Percentiles rank a stretch among this genome's conserved stretches.
Conservation (phyloP, 2,113 vertebrate species). For the Sakesphorus luctuosus region DNA sequence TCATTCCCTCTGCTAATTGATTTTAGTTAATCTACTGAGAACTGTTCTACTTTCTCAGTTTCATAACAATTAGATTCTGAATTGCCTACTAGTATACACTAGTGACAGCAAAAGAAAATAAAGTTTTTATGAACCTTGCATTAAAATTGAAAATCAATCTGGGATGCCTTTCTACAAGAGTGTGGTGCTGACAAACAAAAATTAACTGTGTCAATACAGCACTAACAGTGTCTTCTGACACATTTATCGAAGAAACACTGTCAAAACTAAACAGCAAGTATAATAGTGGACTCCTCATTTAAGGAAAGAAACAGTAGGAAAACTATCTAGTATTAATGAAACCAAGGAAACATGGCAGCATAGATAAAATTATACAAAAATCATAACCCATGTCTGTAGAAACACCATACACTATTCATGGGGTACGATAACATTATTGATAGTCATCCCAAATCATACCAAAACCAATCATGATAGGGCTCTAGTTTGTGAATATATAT, state of each 20-base stretch:
- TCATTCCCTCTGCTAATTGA: constrained; percentile 42
- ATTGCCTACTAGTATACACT: neutral
- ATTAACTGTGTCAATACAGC: neutral
- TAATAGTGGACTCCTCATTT: neutral
- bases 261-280: neutral
- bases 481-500: neutral
- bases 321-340: neutral
- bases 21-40: constrained; percentile 39
- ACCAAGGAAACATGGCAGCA: neutral
- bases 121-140: neutral
- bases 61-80: constrained; percentile 30
- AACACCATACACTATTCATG: neutral
- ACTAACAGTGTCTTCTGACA: neutral
- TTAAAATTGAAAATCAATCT: constrained; percentile 2
- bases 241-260: neutral
- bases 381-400: neutral
- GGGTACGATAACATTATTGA: neutral
- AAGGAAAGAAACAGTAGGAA: neutral
- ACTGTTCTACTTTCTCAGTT: constrained; percentile 32
- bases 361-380: neutral
- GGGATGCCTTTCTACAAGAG: neutral
- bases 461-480: neutral
- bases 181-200: neutral
- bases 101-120: constrained; percentile 26
- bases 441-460: neutral